These are phyloP conservation scores for Aradophagus sp. DNA, from an alignment of 1,140 invertebrate genomes.

Conservation along the genomic window DNA sequence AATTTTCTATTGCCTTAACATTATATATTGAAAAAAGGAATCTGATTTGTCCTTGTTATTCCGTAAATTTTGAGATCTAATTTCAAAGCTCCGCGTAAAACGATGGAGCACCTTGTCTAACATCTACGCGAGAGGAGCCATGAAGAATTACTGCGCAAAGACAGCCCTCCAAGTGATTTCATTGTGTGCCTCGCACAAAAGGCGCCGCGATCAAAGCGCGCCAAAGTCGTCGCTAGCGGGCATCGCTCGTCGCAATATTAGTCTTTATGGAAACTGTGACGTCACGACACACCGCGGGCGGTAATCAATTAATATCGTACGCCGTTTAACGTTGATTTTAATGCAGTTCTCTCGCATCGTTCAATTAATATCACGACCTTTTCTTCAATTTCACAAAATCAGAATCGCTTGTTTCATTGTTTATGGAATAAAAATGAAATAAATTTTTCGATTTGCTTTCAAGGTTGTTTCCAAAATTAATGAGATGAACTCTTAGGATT, in stretches of 20 bases:
- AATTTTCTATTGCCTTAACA: no score
- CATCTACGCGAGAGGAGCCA: conserved; percentile 29
- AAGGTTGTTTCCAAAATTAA: no score
- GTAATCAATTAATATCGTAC: conserved; percentile 26
- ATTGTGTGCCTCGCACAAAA: conserved; percentile 63
- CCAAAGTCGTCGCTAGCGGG: conserved; percentile 61
- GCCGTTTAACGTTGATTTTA: conserved; percentile 2
- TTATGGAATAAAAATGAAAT: no score
- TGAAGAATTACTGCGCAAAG: conserved; percentile 57
- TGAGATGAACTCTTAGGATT: no score
- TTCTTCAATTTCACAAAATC: no score
- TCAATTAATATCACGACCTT: no score
- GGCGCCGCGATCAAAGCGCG: conserved; percentile 63
- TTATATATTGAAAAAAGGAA: no score
- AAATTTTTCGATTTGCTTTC: no score
- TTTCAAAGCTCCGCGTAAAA: conserved; percentile 27
- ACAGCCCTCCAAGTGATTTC: conserved; percentile 62
- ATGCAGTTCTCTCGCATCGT: background rate
- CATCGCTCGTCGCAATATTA: conserved; percentile 60
- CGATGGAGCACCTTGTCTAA: conserved; percentile 38
- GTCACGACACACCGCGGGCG: conserved; percentile 18
- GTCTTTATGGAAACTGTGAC: conserved; percentile 36
- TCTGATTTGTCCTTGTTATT: no score
- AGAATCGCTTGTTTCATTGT: no score
- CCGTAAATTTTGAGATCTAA: conserved; percentile 22